Percentiles rank a stretch among this genome's conserved stretches.
Evolutionary conservation across 2,888 invertebrate genomes (phyloP).

Genomic region (Theristus sp.): DNA sequence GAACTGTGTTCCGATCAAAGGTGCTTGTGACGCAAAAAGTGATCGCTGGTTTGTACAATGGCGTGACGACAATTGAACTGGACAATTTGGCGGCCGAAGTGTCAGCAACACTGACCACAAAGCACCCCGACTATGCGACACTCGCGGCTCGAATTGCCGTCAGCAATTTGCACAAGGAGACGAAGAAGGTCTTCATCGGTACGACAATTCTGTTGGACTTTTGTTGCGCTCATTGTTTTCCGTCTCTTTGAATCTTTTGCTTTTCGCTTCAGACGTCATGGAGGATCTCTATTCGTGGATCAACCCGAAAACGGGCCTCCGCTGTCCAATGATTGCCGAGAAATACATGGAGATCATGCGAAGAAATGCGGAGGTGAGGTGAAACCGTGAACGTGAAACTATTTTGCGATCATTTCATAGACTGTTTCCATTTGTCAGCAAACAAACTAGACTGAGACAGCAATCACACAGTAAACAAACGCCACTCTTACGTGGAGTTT

Average conservation of each 20-base stretch:
- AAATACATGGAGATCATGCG: conserved; percentile 58
- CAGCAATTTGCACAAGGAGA: conserved; percentile 93
- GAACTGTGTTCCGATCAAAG: conserved; percentile 15
- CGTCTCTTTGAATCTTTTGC: background rate
- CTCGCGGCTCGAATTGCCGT: conserved; percentile 62
- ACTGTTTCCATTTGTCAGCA: too few relatives aligned
- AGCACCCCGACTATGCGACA: conserved; percentile 79
- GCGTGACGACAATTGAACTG: conserved; percentile 85
- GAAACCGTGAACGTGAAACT: too few relatives aligned
- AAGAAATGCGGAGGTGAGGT: conserved; percentile 53
- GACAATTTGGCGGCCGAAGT: conserved; percentile 96
- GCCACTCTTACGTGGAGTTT: too few relatives aligned
- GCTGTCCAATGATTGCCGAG: conserved; percentile 66
- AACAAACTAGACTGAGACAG: too few relatives aligned
- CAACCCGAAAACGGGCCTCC: conserved; percentile 51
- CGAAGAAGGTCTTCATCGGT: conserved; percentile 61
- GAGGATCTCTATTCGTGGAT: conserved; percentile 55
- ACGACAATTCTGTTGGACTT: too few relatives aligned
- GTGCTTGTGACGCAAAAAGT: conserved; percentile 47
- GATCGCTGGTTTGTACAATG: conserved; percentile 78
- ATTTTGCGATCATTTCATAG: too few relatives aligned
- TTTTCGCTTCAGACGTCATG: conserved; percentile 49
- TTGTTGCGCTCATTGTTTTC: background rate
- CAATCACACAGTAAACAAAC: too few relatives aligned
- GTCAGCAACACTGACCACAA: conserved; percentile 90